Base-by-base conservation (phyloP, 2,888 invertebrate genomes). In the Heterodera filipjevi region DNA sequence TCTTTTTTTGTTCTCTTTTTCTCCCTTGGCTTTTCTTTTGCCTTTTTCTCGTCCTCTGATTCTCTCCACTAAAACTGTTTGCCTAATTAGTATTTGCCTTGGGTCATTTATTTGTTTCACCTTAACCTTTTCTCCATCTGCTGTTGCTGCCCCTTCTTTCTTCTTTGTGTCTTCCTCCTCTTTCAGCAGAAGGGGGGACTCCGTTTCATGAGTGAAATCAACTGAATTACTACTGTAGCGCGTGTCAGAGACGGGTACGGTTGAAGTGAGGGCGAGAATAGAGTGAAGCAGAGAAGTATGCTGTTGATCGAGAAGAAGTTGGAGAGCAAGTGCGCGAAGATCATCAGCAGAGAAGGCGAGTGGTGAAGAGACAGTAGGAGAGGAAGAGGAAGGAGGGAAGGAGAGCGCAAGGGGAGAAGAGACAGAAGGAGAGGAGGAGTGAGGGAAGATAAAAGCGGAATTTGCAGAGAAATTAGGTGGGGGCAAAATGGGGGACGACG, bases 31-130 rank as follows among this genome's bases (percentile, higher is more conserved):
- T 33, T 75, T 64, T 75, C 33, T 22, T 22, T 64, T 35, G n/a
- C 22, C 75, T 16, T 59, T 39, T 66, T 27, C 0, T 68, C 16
- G 8, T 68, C 30, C 68, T 59, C 46, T 22, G 46, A 46, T 75
- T 75, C 64, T 75, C 44, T 75, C 27, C 64, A 27, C 44, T 53
- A 75, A n/a, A 75, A 75, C 14, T 22, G 2, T 33, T 27, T 71
- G 53, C 22, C 22, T 53, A 53, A 19, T 14, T 22, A 59, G 6
- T 10, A 27, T 3, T 10, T 14, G 6, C 14, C 64, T 64, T 2
- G 1, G 64, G 8, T 27, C 64, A 19, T 27, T 64, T 64, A 19
- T n/a, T 8, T 16, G 16, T 14, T 49, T 49, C 49, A 49, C 49
- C 49, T 3, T 19, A 49, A 22, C 33, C 32, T 59, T 27, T 22